phyloP scores from a whole-genome alignment of 2,113 vertebrate species.

The Sorex araneus region DNA sequence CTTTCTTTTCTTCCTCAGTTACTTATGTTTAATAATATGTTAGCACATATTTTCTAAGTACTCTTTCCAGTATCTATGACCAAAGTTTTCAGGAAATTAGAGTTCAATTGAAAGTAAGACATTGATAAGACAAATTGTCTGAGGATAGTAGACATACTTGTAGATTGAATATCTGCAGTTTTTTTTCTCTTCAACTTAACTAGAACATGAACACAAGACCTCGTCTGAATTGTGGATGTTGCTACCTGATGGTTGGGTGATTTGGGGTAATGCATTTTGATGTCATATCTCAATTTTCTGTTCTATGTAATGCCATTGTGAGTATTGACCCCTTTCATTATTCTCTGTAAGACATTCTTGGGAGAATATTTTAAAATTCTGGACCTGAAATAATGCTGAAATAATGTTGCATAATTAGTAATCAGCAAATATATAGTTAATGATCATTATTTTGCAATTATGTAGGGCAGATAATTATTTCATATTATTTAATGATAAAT shows the following conservation, averaged over 20 bases:
- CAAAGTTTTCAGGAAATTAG: neutral
- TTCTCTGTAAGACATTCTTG: neutral
- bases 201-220: neutral
- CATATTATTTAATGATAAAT: too few species aligned
- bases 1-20: neutral
- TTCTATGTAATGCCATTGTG: neutral
- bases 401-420: too few species aligned
- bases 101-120: neutral
- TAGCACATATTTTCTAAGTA: neutral
- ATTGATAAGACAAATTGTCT: neutral
- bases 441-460: too few species aligned
- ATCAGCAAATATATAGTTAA: too few species aligned
- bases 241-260: too few species aligned
- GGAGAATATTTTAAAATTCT: neutral
- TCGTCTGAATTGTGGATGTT: fast-evolving
- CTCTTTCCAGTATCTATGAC: neutral
- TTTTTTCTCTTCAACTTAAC: neutral
- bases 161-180: neutral
- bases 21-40: neutral
- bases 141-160: neutral
- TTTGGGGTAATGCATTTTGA: neutral
- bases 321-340: neutral
- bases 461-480: too few species aligned
- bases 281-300: neutral
- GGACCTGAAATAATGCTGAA: neutral